These are phyloP conservation scores for Platycercus adscitus DNA, from an alignment of 2,113 vertebrate genomes.

Conservation along the genomic window DNA sequence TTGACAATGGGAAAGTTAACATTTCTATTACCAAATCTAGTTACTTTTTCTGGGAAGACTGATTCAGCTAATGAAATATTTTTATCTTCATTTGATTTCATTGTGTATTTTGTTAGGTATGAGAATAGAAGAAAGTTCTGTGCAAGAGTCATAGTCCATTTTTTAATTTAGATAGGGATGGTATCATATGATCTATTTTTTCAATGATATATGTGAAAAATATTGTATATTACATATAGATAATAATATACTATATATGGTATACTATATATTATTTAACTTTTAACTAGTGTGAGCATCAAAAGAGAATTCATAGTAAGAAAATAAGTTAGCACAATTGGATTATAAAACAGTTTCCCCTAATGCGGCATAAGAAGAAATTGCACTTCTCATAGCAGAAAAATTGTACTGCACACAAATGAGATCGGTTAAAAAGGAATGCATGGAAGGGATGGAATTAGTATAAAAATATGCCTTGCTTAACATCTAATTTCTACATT, in stretches of 20 bases:
- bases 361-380: background rate
- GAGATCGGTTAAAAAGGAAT: background rate
- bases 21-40: background rate
- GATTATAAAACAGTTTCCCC: background rate
- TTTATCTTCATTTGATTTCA: background rate
- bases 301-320: background rate
- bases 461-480: background rate
- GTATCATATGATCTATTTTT: background rate
- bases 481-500: background rate
- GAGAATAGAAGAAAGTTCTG: background rate
- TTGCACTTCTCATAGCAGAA: background rate
- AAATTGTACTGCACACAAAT: background rate
- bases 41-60: background rate
- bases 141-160: background rate
- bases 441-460: background rate
- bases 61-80: background rate
- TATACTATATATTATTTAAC: background rate
- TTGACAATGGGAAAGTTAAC: background rate
- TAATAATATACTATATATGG: background rate
- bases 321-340: background rate
- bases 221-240: background rate
- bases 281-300: background rate
- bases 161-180: background rate
- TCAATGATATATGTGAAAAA: background rate
- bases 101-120: background rate